These are phyloP conservation scores for Ursus arctos DNA, from an alignment of 2,113 vertebrate species.

Conservation along the genomic window DNA sequence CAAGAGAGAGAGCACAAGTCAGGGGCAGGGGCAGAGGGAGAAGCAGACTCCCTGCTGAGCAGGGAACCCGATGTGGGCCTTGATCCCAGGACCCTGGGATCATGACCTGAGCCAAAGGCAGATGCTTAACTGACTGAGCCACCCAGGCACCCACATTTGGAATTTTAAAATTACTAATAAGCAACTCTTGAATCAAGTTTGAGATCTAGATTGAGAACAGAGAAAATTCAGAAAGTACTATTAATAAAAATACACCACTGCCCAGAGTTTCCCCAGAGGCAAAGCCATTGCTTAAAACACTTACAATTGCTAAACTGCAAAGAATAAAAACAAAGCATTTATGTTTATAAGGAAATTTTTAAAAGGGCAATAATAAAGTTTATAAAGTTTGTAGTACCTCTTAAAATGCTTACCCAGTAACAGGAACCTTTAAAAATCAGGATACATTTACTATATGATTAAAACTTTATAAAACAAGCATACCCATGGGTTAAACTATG, in stretches of 20 bases:
- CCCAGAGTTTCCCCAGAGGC: not conserved
- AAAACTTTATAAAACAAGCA: not conserved
- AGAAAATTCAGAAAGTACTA: not conserved
- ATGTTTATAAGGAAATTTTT: not conserved
- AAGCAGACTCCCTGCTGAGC: not conserved
- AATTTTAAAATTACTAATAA: slow-evolving; percentile 16
- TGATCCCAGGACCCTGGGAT: not conserved
- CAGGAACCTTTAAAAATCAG: not conserved
- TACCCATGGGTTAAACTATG: not conserved
- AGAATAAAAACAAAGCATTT: not conserved
- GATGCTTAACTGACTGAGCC: not conserved
- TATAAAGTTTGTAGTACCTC: not conserved
- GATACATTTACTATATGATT: not conserved
- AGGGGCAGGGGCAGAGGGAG: not conserved
- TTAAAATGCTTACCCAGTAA: not conserved
- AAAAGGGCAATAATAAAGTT: not conserved
- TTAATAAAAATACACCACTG: not conserved
- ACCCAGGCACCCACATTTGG: not conserved
- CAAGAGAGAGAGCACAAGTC: not conserved
- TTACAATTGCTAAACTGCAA: not conserved
- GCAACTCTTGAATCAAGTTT: not conserved
- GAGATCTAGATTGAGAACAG: not conserved
- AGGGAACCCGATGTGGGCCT: not conserved
- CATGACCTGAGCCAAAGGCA: not conserved
- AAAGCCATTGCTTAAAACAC: not conserved